A percentile compares a stretch with the other conserved stretches of the same genome.
These are phyloP conservation scores for Caenorhabditis sp. DNA, from an alignment of 2,888 invertebrate species.

Conservation along the genomic window DNA sequence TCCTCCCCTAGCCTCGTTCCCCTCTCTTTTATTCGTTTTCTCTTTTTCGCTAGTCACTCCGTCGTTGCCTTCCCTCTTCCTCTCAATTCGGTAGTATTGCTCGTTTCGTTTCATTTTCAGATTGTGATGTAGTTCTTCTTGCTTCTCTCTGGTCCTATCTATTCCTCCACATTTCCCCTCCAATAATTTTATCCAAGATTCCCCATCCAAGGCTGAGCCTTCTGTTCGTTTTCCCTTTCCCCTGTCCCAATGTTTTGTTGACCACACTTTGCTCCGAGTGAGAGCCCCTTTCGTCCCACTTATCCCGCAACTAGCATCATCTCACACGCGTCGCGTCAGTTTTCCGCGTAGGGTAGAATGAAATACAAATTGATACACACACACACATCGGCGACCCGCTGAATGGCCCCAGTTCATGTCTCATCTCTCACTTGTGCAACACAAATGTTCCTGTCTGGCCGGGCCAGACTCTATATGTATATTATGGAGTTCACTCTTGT, in stretches of 20 bases:
- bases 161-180: neutral
- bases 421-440: slow-evolving; percentile 12
- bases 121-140: slow-evolving; percentile 47
- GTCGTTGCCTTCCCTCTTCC: slow-evolving; percentile 8
- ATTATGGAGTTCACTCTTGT: slow-evolving; percentile 35
- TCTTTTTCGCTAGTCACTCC: slow-evolving; percentile 35
- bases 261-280: slow-evolving; percentile 44
- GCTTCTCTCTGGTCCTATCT: neutral
- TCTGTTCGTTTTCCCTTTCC: neutral
- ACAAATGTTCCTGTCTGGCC: slow-evolving; percentile 40
- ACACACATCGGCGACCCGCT: slow-evolving; percentile 12
- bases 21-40: neutral
- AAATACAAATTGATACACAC: slow-evolving; percentile 16
- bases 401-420: neutral
- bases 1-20: slow-evolving; percentile 21
- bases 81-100: slow-evolving; percentile 20
- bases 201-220: slow-evolving; percentile 52
- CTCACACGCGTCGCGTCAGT: slow-evolving; percentile 60
- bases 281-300: slow-evolving; percentile 11
- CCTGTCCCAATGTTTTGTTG: slow-evolving; percentile 37
- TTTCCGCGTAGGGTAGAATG: slow-evolving; percentile 52
- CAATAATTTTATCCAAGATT: slow-evolving; percentile 22
- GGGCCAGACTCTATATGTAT: slow-evolving; percentile 63
- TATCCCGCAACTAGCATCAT: slow-evolving; percentile 36
- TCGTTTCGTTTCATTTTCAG: slow-evolving; percentile 14